Evolutionary conservation across 2,797 vertebrate species (phyloP).

Genomic region (Geotria australis): DNA sequence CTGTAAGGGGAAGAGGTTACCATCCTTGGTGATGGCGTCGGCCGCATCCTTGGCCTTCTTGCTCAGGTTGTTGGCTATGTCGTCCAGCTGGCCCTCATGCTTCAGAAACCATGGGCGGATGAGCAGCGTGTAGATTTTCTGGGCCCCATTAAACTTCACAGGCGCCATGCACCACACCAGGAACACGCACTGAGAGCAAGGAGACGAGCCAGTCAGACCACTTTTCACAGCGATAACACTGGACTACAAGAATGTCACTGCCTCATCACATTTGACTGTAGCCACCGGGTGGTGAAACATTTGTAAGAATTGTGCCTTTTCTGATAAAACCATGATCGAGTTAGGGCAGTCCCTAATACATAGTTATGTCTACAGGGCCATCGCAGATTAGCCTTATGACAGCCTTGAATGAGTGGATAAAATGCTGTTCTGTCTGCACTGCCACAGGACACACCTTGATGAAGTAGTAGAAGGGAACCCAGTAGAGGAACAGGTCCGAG

Average conservation of each 20-base stretch:
- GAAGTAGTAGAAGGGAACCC: conserved; percentile 95
- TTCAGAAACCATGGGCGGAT: conserved; percentile 65
- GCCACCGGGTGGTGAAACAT: too few relatives aligned
- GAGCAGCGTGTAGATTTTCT: conserved; percentile 42
- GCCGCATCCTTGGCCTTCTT: conserved; percentile 65
- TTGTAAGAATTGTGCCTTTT: too few relatives aligned
- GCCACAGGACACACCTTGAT: conserved; percentile 28
- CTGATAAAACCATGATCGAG: too few relatives aligned
- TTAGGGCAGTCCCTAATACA: too few relatives aligned
- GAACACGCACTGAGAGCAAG: conserved; percentile 34
- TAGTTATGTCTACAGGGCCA: too few relatives aligned
- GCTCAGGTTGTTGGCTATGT: conserved; percentile 35
- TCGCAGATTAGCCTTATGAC: too few relatives aligned
- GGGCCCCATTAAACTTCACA: conserved; percentile 42
- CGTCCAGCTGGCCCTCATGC: conserved; percentile 42
- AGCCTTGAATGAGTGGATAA: too few relatives aligned
- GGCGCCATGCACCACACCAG: conserved; percentile 88
- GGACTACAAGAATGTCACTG: too few relatives aligned
- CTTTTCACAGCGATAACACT: too few relatives aligned
- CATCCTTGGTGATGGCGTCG: conserved; percentile 54
- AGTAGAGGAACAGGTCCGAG: conserved; percentile 75
- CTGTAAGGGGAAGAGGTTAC: conserved; percentile 9
- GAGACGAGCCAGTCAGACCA: background rate
- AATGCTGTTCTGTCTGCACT: too few relatives aligned
- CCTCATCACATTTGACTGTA: too few relatives aligned